Evolutionary conservation across 2,888 invertebrate genomes (phyloP).

Genomic region (Pomacea canaliculata): DNA sequence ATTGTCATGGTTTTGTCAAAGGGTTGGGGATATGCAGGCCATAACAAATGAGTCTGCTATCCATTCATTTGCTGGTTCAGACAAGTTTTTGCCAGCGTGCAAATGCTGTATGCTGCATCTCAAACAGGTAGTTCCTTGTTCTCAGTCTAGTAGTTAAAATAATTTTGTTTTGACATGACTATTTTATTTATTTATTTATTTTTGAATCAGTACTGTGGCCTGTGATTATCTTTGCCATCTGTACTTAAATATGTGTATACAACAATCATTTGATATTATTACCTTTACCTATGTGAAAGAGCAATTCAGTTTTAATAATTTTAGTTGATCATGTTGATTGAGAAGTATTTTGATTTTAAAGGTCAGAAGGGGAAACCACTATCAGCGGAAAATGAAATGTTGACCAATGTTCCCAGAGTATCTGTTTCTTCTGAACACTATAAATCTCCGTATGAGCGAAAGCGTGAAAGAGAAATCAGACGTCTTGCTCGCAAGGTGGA

Average conservation of each 20-base stretch:
- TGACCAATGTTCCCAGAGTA: not conserved
- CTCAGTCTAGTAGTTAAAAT: not conserved
- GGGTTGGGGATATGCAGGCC: too few relatives aligned
- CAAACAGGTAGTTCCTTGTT: not conserved
- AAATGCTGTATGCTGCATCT: slow-evolving; percentile 16
- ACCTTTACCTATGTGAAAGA: too few relatives aligned
- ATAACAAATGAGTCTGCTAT: too few relatives aligned
- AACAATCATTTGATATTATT: too few relatives aligned
- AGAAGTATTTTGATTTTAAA: not conserved
- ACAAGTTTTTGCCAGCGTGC: slow-evolving; percentile 15
- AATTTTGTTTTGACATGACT: too few relatives aligned
- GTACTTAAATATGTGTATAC: too few relatives aligned
- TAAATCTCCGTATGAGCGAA: slow-evolving; percentile 59
- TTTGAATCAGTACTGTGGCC: too few relatives aligned
- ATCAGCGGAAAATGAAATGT: not conserved
- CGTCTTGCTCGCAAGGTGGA: slow-evolving; percentile 50
- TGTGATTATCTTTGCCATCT: too few relatives aligned
- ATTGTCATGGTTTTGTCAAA: too few relatives aligned
- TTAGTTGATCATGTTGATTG: too few relatives aligned
- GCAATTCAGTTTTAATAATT: too few relatives aligned
- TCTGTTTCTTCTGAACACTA: slow-evolving; percentile 29
- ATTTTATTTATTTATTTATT: too few relatives aligned
- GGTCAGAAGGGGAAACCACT: not conserved
- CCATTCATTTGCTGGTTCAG: not conserved
- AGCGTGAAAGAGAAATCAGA: slow-evolving; percentile 55